These are phyloP conservation scores for Boloria euphrosyne DNA, from an alignment of 2,888 invertebrate genomes.

Conservation along the genomic window DNA sequence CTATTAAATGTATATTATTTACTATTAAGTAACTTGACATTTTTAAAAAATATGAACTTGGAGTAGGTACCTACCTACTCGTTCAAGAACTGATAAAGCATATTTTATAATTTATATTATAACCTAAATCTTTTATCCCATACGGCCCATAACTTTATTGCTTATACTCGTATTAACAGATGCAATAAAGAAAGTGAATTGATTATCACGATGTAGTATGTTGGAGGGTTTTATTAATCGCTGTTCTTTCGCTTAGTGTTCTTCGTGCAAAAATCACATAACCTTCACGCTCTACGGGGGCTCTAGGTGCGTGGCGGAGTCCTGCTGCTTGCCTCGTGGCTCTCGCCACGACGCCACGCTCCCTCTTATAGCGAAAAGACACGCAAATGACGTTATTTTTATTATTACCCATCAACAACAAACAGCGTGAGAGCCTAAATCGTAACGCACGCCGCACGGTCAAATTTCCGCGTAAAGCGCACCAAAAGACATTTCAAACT, in stretches of 20 bases:
- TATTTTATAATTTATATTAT: too few relatives aligned
- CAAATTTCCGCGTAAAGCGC: slow-evolving; percentile 66
- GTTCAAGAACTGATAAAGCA: too few relatives aligned
- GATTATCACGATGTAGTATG: not conserved
- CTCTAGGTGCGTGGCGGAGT: slow-evolving; percentile 60
- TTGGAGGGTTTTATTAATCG: slow-evolving; percentile 2
- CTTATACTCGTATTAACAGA: slow-evolving; percentile 12
- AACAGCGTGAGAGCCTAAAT: slow-evolving; percentile 68
- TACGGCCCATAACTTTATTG: too few relatives aligned
- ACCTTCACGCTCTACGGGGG: slow-evolving; percentile 56
- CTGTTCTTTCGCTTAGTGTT: slow-evolving; percentile 19
- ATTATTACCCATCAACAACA: slow-evolving; percentile 56
- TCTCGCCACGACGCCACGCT: slow-evolving; percentile 57
- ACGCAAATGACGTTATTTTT: slow-evolving; percentile 64
- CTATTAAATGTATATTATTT: too few relatives aligned
- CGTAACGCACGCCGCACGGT: slow-evolving; percentile 58
- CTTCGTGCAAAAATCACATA: slow-evolving; percentile 75
- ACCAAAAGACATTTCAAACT: slow-evolving; percentile 73
- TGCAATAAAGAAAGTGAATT: not conserved
- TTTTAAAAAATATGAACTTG: too few relatives aligned
- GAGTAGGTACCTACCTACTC: too few relatives aligned
- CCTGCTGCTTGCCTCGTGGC: slow-evolving; percentile 55
- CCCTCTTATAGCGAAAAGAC: slow-evolving; percentile 66
- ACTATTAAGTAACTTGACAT: too few relatives aligned
- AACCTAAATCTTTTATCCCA: too few relatives aligned